A percentile compares a stretch with the other conserved stretches of the same genome.
Evolutionary conservation across 92 coral and sea anemone genomes (phyloP).

Genomic region (Porites cylindrica): DNA sequence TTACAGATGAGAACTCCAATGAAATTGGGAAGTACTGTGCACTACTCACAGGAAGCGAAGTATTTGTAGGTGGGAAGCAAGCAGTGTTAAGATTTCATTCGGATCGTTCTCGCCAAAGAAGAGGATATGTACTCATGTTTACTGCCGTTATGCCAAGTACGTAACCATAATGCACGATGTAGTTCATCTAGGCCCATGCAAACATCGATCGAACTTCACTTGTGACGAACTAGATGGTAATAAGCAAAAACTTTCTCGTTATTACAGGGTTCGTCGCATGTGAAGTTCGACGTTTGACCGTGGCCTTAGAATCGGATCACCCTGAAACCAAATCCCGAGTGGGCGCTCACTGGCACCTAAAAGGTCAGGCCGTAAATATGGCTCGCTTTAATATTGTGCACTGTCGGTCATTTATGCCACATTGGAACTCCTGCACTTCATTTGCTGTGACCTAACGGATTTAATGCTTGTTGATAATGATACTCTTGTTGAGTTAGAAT

Average conservation of each 20-base stretch:
- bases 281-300: too few relatives aligned
- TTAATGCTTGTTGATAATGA: too few relatives aligned
- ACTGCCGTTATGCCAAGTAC: not conserved
- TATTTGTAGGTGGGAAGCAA: not conserved
- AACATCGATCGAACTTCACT: too few relatives aligned
- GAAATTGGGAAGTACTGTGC: slow-evolving; percentile 9
- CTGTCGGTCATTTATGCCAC: not conserved
- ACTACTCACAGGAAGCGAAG: not conserved
- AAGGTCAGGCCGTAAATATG: too few relatives aligned
- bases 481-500: too few relatives aligned
- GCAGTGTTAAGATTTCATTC: not conserved
- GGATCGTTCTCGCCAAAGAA: not conserved
- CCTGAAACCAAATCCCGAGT: too few relatives aligned
- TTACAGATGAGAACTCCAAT: not conserved
- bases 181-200: not conserved
- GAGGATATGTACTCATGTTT: not conserved
- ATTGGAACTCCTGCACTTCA: too few relatives aligned
- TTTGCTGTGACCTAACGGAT: not conserved
- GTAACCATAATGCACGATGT: not conserved
- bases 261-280: too few relatives aligned
- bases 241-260: too few relatives aligned
- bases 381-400: not conserved
- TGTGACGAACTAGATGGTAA: too few relatives aligned
- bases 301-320: too few relatives aligned
- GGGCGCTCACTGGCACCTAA: too few relatives aligned